These are phyloP conservation scores for Chunga burmeisteri DNA, from an alignment of 2,113 vertebrate species.

Conservation along the genomic window DNA sequence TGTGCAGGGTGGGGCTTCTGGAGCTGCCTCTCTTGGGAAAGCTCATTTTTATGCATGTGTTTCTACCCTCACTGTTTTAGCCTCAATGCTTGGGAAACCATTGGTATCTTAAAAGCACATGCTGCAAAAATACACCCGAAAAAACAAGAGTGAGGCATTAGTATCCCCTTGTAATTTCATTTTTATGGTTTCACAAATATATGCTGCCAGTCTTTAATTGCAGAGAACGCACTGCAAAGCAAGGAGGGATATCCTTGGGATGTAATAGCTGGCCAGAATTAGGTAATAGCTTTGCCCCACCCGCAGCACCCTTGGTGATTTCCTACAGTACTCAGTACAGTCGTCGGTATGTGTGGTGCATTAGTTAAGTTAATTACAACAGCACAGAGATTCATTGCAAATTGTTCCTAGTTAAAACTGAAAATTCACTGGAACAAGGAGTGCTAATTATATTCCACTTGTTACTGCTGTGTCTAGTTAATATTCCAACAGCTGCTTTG, in stretches of 20 bases:
- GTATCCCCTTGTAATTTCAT: neutral
- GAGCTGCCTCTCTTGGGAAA: neutral
- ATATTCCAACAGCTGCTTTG: constrained; percentile 73
- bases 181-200: neutral
- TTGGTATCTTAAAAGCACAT: neutral
- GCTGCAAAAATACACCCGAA: neutral
- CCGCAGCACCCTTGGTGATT: constrained; percentile 60
- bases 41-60: neutral
- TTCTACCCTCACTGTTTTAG: neutral
- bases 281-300: constrained; percentile 54
- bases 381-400: constrained; percentile 62
- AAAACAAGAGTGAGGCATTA: neutral
- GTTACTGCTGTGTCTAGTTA: constrained; percentile 71
- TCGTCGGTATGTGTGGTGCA: constrained; percentile 24
- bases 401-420: constrained; percentile 74
- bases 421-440: constrained; percentile 84
- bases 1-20: neutral
- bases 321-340: constrained; percentile 57
- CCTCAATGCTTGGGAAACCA: neutral
- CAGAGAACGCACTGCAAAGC: neutral
- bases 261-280: constrained; percentile 29
- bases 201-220: neutral
- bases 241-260: constrained; percentile 7
- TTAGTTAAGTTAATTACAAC: constrained; percentile 68
- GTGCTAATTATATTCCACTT: constrained; percentile 73